Evolutionary conservation across 37 sponge, comb jelly and placozoan species (phyloP), one percentile per base, ranked within the genome.

Genomic region (Eunapius fragilis): DNA sequence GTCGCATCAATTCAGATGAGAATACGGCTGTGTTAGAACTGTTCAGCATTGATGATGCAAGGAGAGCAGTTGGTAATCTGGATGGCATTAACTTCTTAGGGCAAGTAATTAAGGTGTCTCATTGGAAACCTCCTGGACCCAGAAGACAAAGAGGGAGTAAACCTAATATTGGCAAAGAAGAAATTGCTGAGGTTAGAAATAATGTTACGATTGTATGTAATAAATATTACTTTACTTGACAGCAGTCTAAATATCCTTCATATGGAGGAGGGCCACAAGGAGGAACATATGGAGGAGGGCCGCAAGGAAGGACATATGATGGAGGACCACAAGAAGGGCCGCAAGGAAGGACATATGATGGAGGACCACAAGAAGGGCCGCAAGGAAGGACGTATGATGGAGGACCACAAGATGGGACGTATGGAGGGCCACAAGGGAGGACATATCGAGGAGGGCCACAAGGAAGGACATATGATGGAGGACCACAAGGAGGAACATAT

Each of bases 31-130:
- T 33, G 14, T 58, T 86, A 14, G 37, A 79, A 68, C 68, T 32
- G 49, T 32, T 58, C 6, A 27, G 31, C 48, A 19, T 26, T 33
- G 23, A 10, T 24, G 87, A 86, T 86, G 87, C 87, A 48, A 27
- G 13, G 14, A 30, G 25, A 70, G 80, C 80, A 28, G 74, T 58
- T 0, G 5, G 2, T 31, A 23, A 25, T 22, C 73, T 86, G 9
- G 34, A 86, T 80, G 76, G 81, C 25, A 81, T 75, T 70, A 11
- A 0, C 37, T 33, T 87, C 25, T 75, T 87, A 28, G 87, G 82
- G 2, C 75, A 68, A 2, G 73, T 25, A 37, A 49, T 81, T 33
- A 30, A 2, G 0, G 87, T 80, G 14, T 58, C 58, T 38, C 36
- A 19, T 69, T 31, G 36, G 68, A 28, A 45, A 73, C 58, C 38